Base-by-base conservation (phyloP, 2,797 vertebrate species). In the Lithobates sylvaticus region DNA sequence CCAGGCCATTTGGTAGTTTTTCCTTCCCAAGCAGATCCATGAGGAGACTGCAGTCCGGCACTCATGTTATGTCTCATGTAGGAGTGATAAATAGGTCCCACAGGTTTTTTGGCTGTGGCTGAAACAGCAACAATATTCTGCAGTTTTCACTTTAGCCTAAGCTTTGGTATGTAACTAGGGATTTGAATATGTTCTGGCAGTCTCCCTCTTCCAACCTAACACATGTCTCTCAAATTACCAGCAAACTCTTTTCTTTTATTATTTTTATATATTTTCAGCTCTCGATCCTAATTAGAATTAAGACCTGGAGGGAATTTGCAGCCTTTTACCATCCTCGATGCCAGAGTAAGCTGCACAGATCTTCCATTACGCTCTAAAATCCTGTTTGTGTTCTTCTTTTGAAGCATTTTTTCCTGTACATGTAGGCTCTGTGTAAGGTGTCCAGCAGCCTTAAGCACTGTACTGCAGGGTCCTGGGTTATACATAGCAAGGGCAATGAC, bases 131-230 rank as follows among this genome's bases (percentile, higher is more conserved):
- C 81, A 84, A 87, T 76, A 80, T 84, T 87, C 42, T 87, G 81
- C 79, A 87, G 76, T 84, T 87, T 87, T 87, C 86, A 84, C 86
- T 87, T 87, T 87, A 87, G 86, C 78, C 84, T 83, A 84, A 84
- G 86, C 86, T 79, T 68, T 76, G 6, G 81, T 76, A 79, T 78
- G 81, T 81, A 81, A 87, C 81, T 69, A 69, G 72, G 81, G 86
- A 87, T 87, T 83, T 83, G 71, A 78, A 87, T 87, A 80, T 39
- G 72, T 76, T 87, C 72, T 87, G 86, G 86, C 86, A 84, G 70
- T 50, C 58, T 75, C 44, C 47, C 65, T 75, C 65, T 78, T 83
- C 64, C 74, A 79, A 81, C 71, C 81, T 87, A 77, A 81, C 86
- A 84, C 76, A 72, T 80, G 78, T 87, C 70, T 84, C 76, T 87